phyloP scores from a whole-genome alignment of 2,113 vertebrate species.

The Maccullochella peelii region DNA sequence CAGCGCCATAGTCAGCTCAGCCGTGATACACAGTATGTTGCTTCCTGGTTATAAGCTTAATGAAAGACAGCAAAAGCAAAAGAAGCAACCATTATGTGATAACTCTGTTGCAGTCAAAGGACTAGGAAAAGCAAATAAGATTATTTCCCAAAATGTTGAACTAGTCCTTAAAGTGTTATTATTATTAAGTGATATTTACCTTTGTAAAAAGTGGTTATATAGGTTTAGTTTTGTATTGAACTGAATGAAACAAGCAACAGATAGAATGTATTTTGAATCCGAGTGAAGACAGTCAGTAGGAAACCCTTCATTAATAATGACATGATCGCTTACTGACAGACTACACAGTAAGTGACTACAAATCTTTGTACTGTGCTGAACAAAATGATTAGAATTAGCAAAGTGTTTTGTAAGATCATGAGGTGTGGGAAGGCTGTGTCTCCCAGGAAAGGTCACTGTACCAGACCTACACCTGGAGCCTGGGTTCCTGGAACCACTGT shows the following conservation, averaged over 20 bases:
- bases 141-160: background rate
- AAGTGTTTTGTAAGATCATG: background rate
- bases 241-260: background rate
- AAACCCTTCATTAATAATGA: background rate
- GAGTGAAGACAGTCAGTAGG: background rate
- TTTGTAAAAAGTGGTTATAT: background rate
- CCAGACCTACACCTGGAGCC: background rate
- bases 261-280: background rate
- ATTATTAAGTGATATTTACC: background rate
- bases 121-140: too few relatives aligned
- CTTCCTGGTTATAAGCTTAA: background rate
- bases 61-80: background rate
- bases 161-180: background rate
- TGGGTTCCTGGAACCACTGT: background rate
- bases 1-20: background rate
- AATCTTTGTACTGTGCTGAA: background rate
- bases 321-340: background rate
- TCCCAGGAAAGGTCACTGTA: conserved; percentile 2
- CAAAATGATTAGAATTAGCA: background rate
- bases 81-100: background rate
- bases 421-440: background rate
- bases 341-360: background rate
- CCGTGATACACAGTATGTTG: background rate
- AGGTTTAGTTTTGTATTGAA: background rate
- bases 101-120: background rate